These are phyloP conservation scores for Corythornis vintsioides DNA, from an alignment of 2,113 vertebrate species.

Conservation along the genomic window DNA sequence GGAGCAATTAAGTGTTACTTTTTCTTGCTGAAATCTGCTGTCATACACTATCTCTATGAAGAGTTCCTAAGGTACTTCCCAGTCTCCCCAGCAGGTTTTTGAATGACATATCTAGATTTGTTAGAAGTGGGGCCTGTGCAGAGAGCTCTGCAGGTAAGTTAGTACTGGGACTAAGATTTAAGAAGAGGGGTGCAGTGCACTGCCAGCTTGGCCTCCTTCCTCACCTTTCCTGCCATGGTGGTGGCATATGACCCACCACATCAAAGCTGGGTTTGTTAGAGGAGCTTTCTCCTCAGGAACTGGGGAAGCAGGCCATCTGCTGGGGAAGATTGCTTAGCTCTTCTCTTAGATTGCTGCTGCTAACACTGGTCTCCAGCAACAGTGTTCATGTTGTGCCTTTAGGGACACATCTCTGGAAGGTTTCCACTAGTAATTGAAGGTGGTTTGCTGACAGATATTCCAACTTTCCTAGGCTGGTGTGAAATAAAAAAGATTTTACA, in stretches of 20 bases:
- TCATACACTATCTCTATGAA: neutral
- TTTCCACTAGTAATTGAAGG: neutral
- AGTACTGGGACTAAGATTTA: neutral
- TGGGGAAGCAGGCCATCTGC: neutral
- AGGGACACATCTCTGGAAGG: neutral
- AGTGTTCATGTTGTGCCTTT: neutral
- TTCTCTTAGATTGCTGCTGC: neutral
- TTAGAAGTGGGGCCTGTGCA: neutral
- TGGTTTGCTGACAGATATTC: neutral
- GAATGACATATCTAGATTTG: neutral
- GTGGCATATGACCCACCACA: neutral
- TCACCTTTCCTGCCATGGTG: neutral
- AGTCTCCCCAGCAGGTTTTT: neutral
- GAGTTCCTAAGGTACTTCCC: neutral
- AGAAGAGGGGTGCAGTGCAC: neutral
- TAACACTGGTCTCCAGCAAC: neutral
- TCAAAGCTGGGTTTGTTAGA: neutral
- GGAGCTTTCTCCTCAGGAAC: neutral
- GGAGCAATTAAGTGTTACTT: neutral
- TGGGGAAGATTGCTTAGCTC: neutral
- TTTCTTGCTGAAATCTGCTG: neutral
- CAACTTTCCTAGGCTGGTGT: neutral
- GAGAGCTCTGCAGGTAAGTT: neutral
- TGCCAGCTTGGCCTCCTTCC: neutral
- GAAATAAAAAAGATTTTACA: neutral